Percentiles rank a stretch among this genome's conserved stretches.
phyloP scores from a whole-genome alignment of 2,797 vertebrate genomes.

The Sphaeramia orbicularis region DNA sequence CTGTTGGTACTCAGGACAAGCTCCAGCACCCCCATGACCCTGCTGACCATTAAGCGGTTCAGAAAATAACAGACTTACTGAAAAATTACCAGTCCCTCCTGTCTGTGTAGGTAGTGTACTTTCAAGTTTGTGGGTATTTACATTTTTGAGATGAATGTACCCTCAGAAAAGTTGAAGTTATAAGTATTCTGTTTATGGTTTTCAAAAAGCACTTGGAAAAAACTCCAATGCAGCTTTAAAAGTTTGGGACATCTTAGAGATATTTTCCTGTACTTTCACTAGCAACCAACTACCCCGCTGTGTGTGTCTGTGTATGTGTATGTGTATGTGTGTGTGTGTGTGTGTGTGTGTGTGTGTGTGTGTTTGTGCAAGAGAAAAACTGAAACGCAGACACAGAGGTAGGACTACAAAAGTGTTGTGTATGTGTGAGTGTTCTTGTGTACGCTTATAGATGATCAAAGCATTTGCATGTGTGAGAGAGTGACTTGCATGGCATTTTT shows the following conservation, averaged over 20 bases:
- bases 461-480: conserved; percentile 50
- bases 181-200: conserved; percentile 22
- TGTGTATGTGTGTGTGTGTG: conserved; percentile 5
- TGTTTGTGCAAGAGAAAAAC: conserved; percentile 25
- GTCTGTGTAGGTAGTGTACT: background rate
- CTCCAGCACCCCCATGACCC: no score
- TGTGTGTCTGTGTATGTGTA: conserved; percentile 8
- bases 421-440: conserved; percentile 22
- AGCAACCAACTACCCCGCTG: conserved; percentile 7
- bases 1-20: no score
- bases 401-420: conserved; percentile 53
- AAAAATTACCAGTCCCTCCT: conserved; percentile 7
- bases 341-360: conserved; percentile 3
- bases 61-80: background rate
- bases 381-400: conserved; percentile 37
- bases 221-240: conserved; percentile 37
- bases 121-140: conserved; percentile 16
- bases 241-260: conserved; percentile 49
- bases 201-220: conserved; percentile 18
- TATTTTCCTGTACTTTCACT: conserved; percentile 22
- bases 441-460: conserved; percentile 69
- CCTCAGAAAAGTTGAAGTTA: conserved; percentile 22
- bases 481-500: conserved; percentile 58
- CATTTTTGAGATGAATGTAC: conserved; percentile 24
- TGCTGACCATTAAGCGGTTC: no score